Evolutionary conservation across 2,888 invertebrate species (phyloP), one percentile per base, ranked within the genome.

Genomic region (Agonopterix subpropinquella): DNA sequence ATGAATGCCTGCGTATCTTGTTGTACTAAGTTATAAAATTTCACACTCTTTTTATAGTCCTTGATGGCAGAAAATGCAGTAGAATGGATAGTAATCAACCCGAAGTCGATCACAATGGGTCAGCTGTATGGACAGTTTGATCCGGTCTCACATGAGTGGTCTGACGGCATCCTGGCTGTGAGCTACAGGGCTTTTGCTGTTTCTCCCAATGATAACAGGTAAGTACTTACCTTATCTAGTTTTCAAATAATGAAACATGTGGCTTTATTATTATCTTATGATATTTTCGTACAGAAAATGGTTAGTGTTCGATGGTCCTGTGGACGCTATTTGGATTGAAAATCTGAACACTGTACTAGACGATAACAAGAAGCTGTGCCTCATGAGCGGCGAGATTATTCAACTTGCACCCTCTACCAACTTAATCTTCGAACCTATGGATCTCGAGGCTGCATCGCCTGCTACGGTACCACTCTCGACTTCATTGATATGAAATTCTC

Each of bases 321-420:
- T 98, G 0, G 98, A 98, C 80, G 96, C 98, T 0, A 93, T 97
- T 37, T 98, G 98, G 98, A 97, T 98, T 60, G 98, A 98, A 81
- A 98, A 97, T 71, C 93, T 98, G 92, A 98, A 98, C 71, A 98
- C 98, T 0, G 98, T 98, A 1, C 81, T 98, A 51, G 98, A 98
- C 68, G 98, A 98, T 67, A 98, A 98, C 73, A 98, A 97, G 80
- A 98, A 98, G 73, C 84, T 98, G 28, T 98, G 98, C 61, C 85
- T 98, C n/a, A 98, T 98, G 97, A 98, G 97, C 47, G 98, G 98
- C 1, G 98, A 98, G 86, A 97, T 98, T 65, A 98, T 98, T 52
- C 97, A 97, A 74, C 89, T 98, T 52, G 94, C 97, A 0, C 92
- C 93, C 28, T 94, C 94, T 0, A 98, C 97, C 10, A 98, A 96